These are phyloP conservation scores for Burhinus bistriatus DNA, from an alignment of 2,113 vertebrate genomes.

Conservation along the genomic window DNA sequence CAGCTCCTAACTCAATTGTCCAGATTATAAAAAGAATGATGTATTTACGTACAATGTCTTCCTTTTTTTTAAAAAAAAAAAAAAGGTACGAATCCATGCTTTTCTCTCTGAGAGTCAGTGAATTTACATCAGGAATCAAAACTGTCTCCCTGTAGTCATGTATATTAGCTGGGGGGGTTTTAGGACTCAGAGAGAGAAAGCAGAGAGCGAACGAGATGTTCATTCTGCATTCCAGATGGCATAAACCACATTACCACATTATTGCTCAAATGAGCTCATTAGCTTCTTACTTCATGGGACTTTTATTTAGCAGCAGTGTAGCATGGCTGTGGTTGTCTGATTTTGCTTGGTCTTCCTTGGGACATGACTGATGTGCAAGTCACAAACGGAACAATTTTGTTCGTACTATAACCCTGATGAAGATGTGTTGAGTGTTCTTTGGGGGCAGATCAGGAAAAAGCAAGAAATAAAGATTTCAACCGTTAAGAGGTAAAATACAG, in stretches of 20 bases:
- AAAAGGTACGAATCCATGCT: not conserved
- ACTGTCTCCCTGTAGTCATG: not conserved
- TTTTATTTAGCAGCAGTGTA: not conserved
- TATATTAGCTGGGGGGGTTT: not conserved
- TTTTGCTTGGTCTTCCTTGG: not conserved
- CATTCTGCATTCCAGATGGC: conserved; percentile 3
- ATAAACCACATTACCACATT: not conserved
- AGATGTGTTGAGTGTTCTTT: not conserved
- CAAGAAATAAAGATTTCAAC: not conserved
- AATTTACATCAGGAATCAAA: not conserved
- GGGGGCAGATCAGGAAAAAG: not conserved
- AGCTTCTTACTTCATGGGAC: not conserved
- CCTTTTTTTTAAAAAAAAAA: not conserved
- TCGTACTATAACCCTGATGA: not conserved
- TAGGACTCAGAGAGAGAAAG: not conserved
- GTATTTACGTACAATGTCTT: not conserved
- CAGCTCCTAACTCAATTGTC: conserved; percentile 50
- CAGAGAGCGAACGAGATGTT: not conserved
- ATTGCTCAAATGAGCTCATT: not conserved
- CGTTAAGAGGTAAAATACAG: not conserved
- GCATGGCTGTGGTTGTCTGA: not conserved
- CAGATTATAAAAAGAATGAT: not conserved
- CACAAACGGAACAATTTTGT: not conserved
- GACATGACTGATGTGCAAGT: not conserved
- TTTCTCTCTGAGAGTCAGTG: not conserved